Conservation (phyloP, 2,113 vertebrate species). For the Laticauda colubrina region DNA sequence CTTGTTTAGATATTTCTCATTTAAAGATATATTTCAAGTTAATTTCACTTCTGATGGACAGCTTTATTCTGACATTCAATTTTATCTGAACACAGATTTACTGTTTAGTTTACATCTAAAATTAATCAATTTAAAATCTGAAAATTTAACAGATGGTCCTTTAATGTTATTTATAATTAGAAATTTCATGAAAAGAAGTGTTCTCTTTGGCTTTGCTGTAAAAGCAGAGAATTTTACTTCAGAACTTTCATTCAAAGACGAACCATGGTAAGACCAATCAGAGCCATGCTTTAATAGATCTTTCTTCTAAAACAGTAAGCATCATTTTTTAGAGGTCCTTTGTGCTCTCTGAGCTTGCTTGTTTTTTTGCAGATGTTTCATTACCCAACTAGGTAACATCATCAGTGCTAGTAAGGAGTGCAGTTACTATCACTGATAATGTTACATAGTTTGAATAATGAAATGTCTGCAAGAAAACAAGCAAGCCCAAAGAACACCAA, state of each 20-base stretch:
- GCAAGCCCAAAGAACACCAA: background rate
- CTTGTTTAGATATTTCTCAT: background rate
- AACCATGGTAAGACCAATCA: background rate
- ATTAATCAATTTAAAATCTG: background rate
- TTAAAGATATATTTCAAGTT: background rate
- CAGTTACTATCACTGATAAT: background rate
- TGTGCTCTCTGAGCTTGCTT: background rate
- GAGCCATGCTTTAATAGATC: background rate
- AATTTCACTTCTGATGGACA: background rate
- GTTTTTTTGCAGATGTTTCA: background rate
- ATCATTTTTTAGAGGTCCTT: background rate
- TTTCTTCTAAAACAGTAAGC: background rate
- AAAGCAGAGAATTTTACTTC: background rate
- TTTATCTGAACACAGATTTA: background rate
- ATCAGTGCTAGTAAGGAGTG: background rate
- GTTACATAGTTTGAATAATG: background rate
- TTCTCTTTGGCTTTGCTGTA: background rate
- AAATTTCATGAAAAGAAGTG: background rate
- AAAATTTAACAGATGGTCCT: background rate
- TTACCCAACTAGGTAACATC: background rate
- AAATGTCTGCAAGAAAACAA: background rate
- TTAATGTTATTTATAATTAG: background rate
- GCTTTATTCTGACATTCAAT: background rate
- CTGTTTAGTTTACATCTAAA: background rate
- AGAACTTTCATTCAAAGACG: background rate